These are phyloP conservation scores for Heloderma charlesbogerti DNA, from an alignment of 2,113 vertebrate species.

Conservation along the genomic window DNA sequence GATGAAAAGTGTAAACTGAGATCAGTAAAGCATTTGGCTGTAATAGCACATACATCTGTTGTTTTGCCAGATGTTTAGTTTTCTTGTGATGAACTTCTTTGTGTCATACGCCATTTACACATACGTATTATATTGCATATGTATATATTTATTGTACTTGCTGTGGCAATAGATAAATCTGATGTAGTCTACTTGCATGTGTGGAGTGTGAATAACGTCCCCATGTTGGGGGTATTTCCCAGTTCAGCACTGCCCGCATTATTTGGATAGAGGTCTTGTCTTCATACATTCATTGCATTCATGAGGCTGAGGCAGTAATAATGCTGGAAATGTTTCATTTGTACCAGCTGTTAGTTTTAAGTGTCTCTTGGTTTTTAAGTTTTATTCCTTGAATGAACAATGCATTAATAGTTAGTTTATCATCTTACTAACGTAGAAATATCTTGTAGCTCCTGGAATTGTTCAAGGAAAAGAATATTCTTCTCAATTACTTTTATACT, in stretches of 20 bases:
- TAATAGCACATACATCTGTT: background rate
- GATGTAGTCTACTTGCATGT: background rate
- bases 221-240: background rate
- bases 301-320: background rate
- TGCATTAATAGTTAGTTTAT: constrained; percentile 20
- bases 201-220: background rate
- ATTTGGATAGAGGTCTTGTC: background rate
- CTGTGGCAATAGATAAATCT: background rate
- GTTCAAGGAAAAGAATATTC: background rate
- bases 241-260: background rate
- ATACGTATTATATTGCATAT: background rate
- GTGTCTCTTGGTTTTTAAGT: background rate
- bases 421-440: constrained; percentile 55
- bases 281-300: background rate
- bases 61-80: background rate
- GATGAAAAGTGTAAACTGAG: background rate
- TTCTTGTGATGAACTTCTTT: background rate
- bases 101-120: background rate
- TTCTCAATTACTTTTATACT: fast-evolving
- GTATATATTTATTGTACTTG: background rate
- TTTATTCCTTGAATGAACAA: constrained; percentile 24
- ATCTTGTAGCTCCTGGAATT: constrained; percentile 2
- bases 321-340: background rate
- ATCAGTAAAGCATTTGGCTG: background rate
- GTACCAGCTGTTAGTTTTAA: background rate